Evolutionary conservation across 1,140 invertebrate genomes (phyloP), one percentile per base, ranked within the genome.

Genomic region (Apis florea): DNA sequence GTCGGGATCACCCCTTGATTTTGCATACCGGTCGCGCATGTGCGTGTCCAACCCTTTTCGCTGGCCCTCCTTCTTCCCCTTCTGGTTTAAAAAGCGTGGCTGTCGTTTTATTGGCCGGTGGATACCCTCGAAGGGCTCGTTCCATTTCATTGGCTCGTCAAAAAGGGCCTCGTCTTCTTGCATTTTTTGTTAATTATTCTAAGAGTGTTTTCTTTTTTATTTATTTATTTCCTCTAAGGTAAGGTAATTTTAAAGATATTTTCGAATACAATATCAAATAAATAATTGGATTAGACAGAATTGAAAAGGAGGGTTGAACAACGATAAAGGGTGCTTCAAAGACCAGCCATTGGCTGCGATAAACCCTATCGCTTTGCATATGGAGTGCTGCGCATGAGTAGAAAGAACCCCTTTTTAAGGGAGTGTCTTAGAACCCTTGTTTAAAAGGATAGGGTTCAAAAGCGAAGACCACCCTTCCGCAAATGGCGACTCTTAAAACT

Each of bases 1-100:
- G 91, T 72, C 86, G 51, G 54, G 40, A 49, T 56, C 56, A 53
- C 68, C 61, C 79, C 63, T 9, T 51, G 58, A 70, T 85, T 92
- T 91, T 90, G 90, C 89, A 90, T 91, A 91, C 70, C 59, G 40
- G 17, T 67, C 79, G 90, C 90, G 89, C 88, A 90, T 90, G 90
- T 89, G 88, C 89, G 66, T 63, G 15, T 71, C 70, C 70, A 84
- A 82, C 74, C 86, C 86, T 87, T 87, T 83, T 58, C 40, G 73
- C 58, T 68, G 49, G 53, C 21, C 2, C 19, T 74, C 47, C 12
- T 75, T 53, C 51, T 31, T 19, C 17, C 53, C 17, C 19, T 54
- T 54, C 51, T 17, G 3, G 58, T 73, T 82, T 73, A 64, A 85
- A 74, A 78, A 61, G 21, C 11, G 31, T 51, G 13, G 26, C 63